phyloP scores from a whole-genome alignment of 2,888 invertebrate species.

The Cynaeus angustus region DNA sequence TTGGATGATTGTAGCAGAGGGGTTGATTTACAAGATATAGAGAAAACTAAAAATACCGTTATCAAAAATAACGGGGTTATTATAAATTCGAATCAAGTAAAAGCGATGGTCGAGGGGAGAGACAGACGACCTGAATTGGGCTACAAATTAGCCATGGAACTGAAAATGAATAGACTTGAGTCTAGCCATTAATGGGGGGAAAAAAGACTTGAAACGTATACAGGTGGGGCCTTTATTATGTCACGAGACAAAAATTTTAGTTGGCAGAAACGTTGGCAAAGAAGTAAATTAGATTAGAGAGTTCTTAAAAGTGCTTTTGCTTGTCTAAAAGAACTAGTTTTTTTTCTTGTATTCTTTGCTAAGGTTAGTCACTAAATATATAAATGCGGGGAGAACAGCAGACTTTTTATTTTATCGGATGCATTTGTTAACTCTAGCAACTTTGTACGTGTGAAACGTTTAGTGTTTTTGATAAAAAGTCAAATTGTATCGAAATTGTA shows the following conservation, averaged over 20 bases:
- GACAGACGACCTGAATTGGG: conserved; percentile 92
- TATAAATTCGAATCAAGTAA: conserved; percentile 85
- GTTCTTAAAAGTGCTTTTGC: too few species aligned
- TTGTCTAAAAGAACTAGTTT: too few species aligned
- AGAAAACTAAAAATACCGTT: conserved; percentile 85
- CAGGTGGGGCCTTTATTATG: background rate
- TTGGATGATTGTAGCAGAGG: conserved; percentile 95
- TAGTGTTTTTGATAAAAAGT: conserved; percentile 15
- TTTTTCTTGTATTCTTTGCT: too few species aligned
- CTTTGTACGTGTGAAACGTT: background rate
- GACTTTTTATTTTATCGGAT: conserved; percentile 5
- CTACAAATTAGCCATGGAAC: conserved; percentile 89
- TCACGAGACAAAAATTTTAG: too few species aligned
- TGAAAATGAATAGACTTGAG: conserved; percentile 72
- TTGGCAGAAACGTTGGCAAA: too few species aligned
- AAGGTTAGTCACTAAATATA: background rate
- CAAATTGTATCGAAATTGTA: conserved; percentile 31
- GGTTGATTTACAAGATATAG: conserved; percentile 89
- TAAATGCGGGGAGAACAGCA: background rate
- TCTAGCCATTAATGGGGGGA: conserved; percentile 32
- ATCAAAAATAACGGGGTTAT: conserved; percentile 86
- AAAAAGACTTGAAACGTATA: background rate
- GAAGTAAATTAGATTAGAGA: too few species aligned
- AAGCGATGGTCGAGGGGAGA: conserved; percentile 90
- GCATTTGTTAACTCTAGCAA: conserved; percentile 38